These are phyloP conservation scores for Drosophila pseudoananassae DNA, from an alignment of 1,140 invertebrate species.

Conservation along the genomic window DNA sequence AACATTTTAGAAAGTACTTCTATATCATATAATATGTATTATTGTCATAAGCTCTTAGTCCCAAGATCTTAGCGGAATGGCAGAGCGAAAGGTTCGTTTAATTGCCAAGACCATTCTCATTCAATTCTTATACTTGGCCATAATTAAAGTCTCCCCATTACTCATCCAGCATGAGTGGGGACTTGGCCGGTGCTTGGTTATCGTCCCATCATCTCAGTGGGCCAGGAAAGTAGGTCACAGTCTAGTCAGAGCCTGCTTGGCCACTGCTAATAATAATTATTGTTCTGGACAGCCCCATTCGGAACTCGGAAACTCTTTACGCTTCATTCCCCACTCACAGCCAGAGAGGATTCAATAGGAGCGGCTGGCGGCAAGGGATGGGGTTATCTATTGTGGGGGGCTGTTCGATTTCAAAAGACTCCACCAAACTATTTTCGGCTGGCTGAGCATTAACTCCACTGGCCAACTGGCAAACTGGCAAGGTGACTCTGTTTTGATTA, in stretches of 20 bases:
- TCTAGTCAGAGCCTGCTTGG: constrained; percentile 38
- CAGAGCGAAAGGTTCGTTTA: constrained; percentile 15
- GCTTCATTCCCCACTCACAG: constrained; percentile 52
- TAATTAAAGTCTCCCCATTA: constrained; percentile 51
- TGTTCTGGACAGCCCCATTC: constrained; percentile 40
- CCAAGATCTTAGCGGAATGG: constrained; percentile 13
- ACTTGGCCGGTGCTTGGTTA: constrained; percentile 6
- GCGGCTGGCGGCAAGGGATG: constrained; percentile 11
- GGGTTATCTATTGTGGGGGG: constrained; percentile 11
- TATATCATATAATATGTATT: background rate
- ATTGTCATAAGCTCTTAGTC: background rate
- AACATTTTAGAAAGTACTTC: background rate
- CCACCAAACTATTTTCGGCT: constrained; percentile 63
- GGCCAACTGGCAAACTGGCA: background rate
- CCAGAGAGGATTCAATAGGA: constrained; percentile 11
- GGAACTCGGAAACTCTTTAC: constrained; percentile 63
- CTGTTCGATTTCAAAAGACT: constrained; percentile 31
- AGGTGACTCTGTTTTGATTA: constrained; percentile 10
- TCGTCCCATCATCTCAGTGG: constrained; percentile 26
- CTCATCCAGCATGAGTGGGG: constrained; percentile 30
- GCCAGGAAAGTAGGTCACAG: constrained; percentile 63
- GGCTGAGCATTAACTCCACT: constrained; percentile 51
- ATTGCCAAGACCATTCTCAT: constrained; percentile 28
- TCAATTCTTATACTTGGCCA: constrained; percentile 38
- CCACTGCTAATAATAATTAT: constrained; percentile 54